Evolutionary conservation across 2,888 invertebrate species (phyloP).

Genomic region (Pegoplata infirma): DNA sequence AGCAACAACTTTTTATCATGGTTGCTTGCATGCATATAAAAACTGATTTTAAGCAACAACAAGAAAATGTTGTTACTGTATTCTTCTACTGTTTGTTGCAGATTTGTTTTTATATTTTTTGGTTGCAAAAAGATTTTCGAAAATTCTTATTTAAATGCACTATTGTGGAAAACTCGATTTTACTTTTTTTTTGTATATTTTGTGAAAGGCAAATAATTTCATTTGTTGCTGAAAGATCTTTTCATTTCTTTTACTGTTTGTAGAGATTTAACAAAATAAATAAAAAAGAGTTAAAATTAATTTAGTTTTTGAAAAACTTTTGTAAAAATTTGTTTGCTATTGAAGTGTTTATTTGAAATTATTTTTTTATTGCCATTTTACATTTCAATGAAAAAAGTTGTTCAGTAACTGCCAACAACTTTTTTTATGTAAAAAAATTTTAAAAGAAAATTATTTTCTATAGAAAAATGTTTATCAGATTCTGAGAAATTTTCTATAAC

Average conservation of each 20-base stretch:
- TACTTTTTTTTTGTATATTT: neutral
- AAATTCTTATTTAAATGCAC: neutral
- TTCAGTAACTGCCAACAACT: neutral
- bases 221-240: neutral
- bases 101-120: slow-evolving; percentile 12
- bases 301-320: neutral
- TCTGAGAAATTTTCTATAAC: neutral
- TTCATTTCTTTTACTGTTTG: neutral
- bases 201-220: neutral
- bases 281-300: neutral
- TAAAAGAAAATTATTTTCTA: neutral
- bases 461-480: neutral
- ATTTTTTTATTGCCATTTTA: neutral
- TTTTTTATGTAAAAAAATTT: neutral
- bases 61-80: slow-evolving; percentile 7
- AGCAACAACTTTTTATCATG: neutral
- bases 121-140: slow-evolving; percentile 29
- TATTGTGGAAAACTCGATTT: slow-evolving; percentile 11
- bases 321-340: neutral
- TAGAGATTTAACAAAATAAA: too few species aligned
- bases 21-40: neutral
- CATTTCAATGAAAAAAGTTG: neutral
- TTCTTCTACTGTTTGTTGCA: slow-evolving; percentile 13
- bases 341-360: neutral
- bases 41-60: slow-evolving; percentile 5